phyloP scores from a whole-genome alignment of 1,140 invertebrate species.

The Argopecten irradians region DNA sequence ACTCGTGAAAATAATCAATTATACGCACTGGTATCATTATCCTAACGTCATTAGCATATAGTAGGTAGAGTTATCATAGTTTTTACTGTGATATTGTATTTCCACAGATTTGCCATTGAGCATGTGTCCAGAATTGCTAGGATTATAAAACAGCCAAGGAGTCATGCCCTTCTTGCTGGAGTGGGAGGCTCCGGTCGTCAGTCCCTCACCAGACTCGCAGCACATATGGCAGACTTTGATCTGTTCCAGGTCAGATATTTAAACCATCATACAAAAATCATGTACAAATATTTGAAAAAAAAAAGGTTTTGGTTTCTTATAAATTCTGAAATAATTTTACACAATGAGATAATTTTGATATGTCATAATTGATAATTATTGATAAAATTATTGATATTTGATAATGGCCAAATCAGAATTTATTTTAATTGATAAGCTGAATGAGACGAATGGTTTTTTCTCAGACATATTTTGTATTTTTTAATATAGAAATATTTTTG shows the following conservation, averaged over 20 bases:
- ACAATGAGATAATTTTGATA: no score
- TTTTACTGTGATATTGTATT: not conserved
- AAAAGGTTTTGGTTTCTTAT: not conserved
- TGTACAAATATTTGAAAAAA: not conserved
- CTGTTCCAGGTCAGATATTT: constrained; percentile 72
- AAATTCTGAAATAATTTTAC: not conserved
- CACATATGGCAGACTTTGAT: constrained; percentile 78
- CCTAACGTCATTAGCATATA: no score
- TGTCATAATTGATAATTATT: no score
- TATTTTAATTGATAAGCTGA: no score
- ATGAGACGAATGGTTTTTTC: no score
- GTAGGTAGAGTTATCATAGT: no score
- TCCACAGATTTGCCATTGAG: constrained; percentile 77
- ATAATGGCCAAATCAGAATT: no score
- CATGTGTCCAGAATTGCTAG: constrained; percentile 78
- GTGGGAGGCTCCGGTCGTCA: constrained; percentile 78
- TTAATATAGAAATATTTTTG: no score
- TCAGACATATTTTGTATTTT: no score
- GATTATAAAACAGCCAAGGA: constrained; percentile 76
- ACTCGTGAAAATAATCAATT: no score
- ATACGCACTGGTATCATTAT: no score
- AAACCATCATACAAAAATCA: not conserved
- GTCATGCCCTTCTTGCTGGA: constrained; percentile 77
- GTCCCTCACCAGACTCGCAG: constrained; percentile 76
- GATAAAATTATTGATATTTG: no score